Conservation (phyloP, 2,888 invertebrate species). For the Hermodice carunculata region DNA sequence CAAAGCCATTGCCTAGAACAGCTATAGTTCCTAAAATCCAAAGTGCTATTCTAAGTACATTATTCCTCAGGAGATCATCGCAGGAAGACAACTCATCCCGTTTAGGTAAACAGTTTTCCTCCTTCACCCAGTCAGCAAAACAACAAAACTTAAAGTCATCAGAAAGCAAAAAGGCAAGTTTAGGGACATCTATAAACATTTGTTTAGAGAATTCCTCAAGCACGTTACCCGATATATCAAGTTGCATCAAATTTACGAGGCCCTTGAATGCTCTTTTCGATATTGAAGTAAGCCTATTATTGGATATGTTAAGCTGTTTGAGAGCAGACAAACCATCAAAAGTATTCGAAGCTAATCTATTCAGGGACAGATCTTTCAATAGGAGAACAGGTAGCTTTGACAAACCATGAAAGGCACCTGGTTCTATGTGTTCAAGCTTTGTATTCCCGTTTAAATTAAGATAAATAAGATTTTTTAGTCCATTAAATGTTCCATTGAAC, state of each 20-base stretch:
- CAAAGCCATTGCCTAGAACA: conserved; percentile 38
- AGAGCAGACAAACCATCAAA: no score
- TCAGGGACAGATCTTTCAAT: no score
- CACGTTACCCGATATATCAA: neutral
- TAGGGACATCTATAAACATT: neutral
- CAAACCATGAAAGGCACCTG: conserved; percentile 2
- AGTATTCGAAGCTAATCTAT: no score
- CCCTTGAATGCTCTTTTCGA: neutral
- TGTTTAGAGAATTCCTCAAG: neutral
- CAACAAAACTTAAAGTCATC: conserved; percentile 25
- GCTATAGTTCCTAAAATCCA: conserved; percentile 43
- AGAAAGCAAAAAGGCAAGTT: conserved; percentile 7
- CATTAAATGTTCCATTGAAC: neutral
- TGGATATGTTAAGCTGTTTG: neutral
- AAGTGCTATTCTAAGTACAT: conserved; percentile 38
- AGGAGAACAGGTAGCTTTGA: no score
- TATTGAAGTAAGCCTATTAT: neutral
- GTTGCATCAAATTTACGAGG: neutral
- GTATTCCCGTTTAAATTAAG: neutral
- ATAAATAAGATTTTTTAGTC: neutral
- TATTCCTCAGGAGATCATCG: conserved; percentile 43
- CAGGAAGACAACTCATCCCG: conserved; percentile 47
- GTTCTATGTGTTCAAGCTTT: neutral
- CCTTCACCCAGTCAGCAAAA: no score
- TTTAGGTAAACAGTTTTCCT: conserved; percentile 47